Percentiles rank a stretch among this genome's conserved stretches.
Conservation (phyloP, 2,888 invertebrate genomes). For the Athrips mouffetella region DNA sequence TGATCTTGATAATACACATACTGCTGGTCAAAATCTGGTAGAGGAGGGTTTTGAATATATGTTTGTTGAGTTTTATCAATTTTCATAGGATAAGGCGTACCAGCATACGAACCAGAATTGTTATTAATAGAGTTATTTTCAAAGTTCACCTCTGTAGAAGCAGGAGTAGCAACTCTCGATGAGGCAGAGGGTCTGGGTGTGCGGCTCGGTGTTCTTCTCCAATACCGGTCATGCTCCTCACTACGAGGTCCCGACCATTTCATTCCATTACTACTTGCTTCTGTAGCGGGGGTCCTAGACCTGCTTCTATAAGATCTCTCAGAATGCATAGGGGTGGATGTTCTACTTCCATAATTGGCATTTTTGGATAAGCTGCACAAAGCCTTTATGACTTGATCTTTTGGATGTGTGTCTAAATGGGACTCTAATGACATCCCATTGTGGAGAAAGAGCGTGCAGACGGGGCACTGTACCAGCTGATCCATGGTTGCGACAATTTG, state of each 20-base stretch:
- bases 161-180: conserved; percentile 50
- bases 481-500: conserved; percentile 54
- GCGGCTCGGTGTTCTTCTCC: conserved; percentile 57
- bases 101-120: conserved; percentile 40
- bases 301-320: conserved; percentile 65
- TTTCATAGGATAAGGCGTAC: conserved; percentile 47
- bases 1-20: conserved; percentile 58
- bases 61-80: conserved; percentile 55
- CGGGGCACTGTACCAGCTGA: conserved; percentile 83
- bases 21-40: conserved; percentile 54
- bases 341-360: conserved; percentile 57
- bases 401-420: conserved; percentile 91
- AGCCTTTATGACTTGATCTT: conserved; percentile 92
- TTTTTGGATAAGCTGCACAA: conserved; percentile 74
- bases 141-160: conserved; percentile 49
- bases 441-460: conserved; percentile 89
- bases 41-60: conserved; percentile 38
- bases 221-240: conserved; percentile 60
- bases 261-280: conserved; percentile 39
- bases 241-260: conserved; percentile 52
- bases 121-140: conserved; percentile 43
- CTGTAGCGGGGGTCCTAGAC: conserved; percentile 58
- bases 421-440: conserved; percentile 89
- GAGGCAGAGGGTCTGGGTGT: conserved; percentile 47
- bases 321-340: conserved; percentile 59